phyloP scores from a whole-genome alignment of 2,113 vertebrate species.

The Myxocyprinus asiaticus region DNA sequence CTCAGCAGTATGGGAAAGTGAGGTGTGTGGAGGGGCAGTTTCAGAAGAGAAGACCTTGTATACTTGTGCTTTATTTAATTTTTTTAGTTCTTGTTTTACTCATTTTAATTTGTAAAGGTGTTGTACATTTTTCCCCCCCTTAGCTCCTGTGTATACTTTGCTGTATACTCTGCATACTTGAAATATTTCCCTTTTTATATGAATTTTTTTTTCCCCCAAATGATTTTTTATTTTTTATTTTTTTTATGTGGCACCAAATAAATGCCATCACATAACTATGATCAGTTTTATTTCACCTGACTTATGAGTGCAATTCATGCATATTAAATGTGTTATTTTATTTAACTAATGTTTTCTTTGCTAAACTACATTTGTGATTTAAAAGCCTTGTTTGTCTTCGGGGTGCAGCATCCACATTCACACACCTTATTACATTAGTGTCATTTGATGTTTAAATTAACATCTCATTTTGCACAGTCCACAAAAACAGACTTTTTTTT shows the following conservation, averaged over 20 bases:
- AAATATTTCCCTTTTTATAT: not conserved
- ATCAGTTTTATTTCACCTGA: too few relatives aligned
- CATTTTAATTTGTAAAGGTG: not conserved
- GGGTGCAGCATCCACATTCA: too few relatives aligned
- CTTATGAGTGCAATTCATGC: too few relatives aligned
- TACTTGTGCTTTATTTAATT: not conserved
- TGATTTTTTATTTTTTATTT: not conserved
- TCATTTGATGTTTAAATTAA: too few relatives aligned
- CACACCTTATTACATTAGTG: too few relatives aligned
- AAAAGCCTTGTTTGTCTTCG: too few relatives aligned
- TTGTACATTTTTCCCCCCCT: not conserved
- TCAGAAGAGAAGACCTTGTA: not conserved
- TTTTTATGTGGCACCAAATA: conserved; percentile 10
- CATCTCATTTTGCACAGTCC: too few relatives aligned
- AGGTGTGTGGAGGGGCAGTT: not conserved
- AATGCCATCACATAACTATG: not conserved
- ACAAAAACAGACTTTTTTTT: too few relatives aligned
- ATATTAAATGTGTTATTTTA: too few relatives aligned
- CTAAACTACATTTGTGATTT: too few relatives aligned
- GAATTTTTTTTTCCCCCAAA: not conserved
- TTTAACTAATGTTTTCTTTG: too few relatives aligned
- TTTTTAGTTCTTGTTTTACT: not conserved
- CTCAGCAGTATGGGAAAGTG: conserved; percentile 71
- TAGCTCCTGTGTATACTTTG: conserved; percentile 1
- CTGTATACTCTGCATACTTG: not conserved